Percentiles rank a stretch among this genome's conserved stretches.
Conservation (phyloP, 2,888 invertebrate genomes). For the Rhagonycha lutea region DNA sequence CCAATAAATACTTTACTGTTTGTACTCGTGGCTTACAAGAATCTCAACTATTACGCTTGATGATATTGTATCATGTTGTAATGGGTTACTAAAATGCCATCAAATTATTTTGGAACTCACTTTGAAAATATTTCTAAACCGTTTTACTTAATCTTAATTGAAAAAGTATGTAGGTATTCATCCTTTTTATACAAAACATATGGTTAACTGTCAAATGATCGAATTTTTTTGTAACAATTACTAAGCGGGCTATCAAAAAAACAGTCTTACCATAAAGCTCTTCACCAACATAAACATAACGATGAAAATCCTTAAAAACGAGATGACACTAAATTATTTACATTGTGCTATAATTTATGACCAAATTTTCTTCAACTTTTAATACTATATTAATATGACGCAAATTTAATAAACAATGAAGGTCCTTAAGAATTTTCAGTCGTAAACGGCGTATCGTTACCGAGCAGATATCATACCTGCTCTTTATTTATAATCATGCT, state of each 20-base stretch:
- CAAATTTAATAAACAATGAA: background rate
- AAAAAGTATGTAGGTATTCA: background rate
- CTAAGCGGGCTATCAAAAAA: too few species aligned
- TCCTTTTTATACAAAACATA: background rate
- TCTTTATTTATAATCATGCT: conserved; percentile 16
- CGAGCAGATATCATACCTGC: conserved; percentile 8
- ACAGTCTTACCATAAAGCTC: too few species aligned
- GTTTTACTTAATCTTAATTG: background rate
- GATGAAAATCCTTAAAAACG: background rate
- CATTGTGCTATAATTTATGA: background rate
- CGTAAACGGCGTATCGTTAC: conserved; percentile 4
- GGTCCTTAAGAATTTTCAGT: background rate
- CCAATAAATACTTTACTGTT: background rate
- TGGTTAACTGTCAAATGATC: background rate
- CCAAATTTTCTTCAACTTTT: background rate
- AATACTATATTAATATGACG: background rate
- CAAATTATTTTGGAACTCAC: background rate
- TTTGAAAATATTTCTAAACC: background rate
- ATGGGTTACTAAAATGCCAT: background rate
- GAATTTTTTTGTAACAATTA: too few species aligned
- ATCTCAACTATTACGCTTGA: too few species aligned
- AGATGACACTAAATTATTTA: background rate
- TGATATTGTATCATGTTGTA: background rate
- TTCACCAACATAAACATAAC: background rate
- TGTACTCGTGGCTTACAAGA: background rate